These are phyloP conservation scores for Chaetorhynchus papuensis DNA, from an alignment of 2,113 vertebrate genomes.

Conservation along the genomic window DNA sequence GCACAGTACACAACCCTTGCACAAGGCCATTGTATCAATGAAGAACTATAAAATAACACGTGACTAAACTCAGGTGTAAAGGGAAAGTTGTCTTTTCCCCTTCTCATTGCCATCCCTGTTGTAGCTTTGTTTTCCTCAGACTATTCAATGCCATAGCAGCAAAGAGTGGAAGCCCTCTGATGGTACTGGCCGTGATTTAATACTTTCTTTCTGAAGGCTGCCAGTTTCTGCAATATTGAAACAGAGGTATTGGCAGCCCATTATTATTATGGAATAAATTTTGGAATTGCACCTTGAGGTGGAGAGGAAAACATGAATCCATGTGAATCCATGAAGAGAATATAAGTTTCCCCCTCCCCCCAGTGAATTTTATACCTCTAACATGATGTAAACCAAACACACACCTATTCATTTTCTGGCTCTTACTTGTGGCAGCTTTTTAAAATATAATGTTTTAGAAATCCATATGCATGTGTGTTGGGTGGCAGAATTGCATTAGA, in stretches of 20 bases:
- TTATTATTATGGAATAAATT: neutral
- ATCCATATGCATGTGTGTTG: neutral
- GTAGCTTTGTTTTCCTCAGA: neutral
- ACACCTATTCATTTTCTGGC: neutral
- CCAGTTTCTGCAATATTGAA: neutral
- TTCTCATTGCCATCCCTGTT: neutral
- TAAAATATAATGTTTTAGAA: neutral
- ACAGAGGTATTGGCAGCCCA: neutral
- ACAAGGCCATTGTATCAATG: neutral
- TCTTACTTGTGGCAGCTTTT: neutral
- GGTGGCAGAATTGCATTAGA: neutral
- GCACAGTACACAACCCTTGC: neutral
- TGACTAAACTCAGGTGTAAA: neutral
- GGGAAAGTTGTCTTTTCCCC: neutral
- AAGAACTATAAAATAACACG: neutral
- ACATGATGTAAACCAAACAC: neutral
- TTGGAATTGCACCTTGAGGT: neutral
- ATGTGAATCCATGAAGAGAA: neutral
- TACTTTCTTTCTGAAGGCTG: neutral
- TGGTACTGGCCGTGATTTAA: neutral
- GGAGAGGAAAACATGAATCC: neutral
- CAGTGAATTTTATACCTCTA: neutral
- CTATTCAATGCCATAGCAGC: neutral
- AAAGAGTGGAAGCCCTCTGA: neutral
- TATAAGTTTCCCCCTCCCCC: neutral